A percentile compares a stretch with the other conserved stretches of the same genome.
phyloP scores from a whole-genome alignment of 2,113 vertebrate species.

The Cariama cristata region DNA sequence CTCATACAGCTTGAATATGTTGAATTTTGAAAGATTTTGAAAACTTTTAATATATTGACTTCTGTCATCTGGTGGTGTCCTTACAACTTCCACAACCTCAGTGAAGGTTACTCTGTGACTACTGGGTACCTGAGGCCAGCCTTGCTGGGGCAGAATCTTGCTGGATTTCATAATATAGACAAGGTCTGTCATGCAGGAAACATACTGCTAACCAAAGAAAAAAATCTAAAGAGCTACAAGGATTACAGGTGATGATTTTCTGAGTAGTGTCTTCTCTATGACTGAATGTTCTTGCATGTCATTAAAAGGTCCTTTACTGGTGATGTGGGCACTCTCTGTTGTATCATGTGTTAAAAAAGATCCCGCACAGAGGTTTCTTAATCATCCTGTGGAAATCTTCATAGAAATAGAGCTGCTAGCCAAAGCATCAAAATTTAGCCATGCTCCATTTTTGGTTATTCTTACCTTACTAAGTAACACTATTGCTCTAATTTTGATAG shows the following conservation, averaged over 20 bases:
- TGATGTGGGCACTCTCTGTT: background rate
- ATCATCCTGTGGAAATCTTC: background rate
- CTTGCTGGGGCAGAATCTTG: background rate
- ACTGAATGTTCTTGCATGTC: background rate
- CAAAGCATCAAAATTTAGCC: background rate
- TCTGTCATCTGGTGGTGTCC: background rate
- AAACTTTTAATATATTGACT: background rate
- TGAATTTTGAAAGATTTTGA: background rate
- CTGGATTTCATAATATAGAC: background rate
- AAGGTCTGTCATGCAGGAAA: background rate
- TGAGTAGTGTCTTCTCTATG: background rate
- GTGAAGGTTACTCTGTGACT: background rate
- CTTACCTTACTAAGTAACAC: background rate
- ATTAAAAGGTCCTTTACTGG: background rate
- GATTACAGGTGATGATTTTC: background rate
- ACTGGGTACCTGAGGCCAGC: background rate
- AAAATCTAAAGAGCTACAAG: background rate
- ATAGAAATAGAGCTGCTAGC: background rate
- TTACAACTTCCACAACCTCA: background rate
- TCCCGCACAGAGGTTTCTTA: background rate
- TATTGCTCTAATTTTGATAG: background rate
- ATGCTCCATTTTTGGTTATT: background rate
- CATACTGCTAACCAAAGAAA: background rate
- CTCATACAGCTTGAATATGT: background rate
- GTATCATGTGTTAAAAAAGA: background rate